Evolutionary conservation across 2,113 vertebrate genomes (phyloP).

Genomic region (Oxygymnocypris stewartii): DNA sequence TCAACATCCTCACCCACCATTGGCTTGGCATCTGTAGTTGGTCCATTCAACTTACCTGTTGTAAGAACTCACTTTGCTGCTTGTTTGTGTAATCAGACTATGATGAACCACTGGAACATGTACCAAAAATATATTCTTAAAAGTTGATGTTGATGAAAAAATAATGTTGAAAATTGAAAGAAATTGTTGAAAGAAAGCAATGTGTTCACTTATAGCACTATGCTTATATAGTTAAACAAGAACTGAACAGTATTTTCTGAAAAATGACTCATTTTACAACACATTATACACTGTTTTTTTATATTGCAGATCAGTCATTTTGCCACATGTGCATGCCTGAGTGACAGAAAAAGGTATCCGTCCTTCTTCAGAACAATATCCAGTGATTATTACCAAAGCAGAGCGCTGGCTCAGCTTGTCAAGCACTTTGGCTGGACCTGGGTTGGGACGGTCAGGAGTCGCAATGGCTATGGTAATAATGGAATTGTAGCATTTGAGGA

Average conservation of each 20-base stretch:
- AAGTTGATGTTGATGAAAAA: too few relatives aligned
- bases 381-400: not conserved
- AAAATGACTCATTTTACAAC: not conserved
- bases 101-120: not conserved
- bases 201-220: not conserved
- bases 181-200: not conserved
- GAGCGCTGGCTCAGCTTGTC: not conserved
- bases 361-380: not conserved
- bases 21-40: slow-evolving; percentile 56
- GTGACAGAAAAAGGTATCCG: not conserved
- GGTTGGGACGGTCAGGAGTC: not conserved
- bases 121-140: not conserved
- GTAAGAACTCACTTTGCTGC: slow-evolving; percentile 34
- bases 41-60: slow-evolving; percentile 61
- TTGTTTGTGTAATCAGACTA: not conserved
- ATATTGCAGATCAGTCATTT: slow-evolving; percentile 14
- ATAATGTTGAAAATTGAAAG: too few relatives aligned
- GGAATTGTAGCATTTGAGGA: not conserved
- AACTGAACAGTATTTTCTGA: not conserved
- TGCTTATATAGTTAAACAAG: not conserved
- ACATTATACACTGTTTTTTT: not conserved
- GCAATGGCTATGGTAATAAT: not conserved
- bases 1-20: slow-evolving; percentile 61
- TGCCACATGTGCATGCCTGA: not conserved
- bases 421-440: not conserved